Evolutionary conservation across 64 coral and sea anemone genomes (phyloP).

Genomic region (Montipora capricornis): DNA sequence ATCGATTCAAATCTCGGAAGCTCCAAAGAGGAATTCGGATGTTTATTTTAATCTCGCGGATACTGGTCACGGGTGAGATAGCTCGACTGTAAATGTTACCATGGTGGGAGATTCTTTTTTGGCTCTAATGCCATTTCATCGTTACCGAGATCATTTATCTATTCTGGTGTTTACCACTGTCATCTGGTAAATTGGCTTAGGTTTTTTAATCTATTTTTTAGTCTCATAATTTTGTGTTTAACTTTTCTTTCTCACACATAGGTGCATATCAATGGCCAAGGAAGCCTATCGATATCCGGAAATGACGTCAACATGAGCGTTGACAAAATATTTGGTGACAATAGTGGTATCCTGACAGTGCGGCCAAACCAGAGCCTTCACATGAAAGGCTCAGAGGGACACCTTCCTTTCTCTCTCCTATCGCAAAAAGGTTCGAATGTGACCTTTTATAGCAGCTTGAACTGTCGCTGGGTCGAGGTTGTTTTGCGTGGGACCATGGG

Average conservation of each 20-base stretch:
- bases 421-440: conserved; percentile 70
- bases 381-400: conserved; percentile 45
- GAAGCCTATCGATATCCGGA: conserved; percentile 73
- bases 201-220: background rate
- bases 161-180: no score
- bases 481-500: conserved; percentile 72
- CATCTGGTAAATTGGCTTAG: no score
- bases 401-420: conserved; percentile 85
- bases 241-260: background rate
- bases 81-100: no score
- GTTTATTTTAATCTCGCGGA: no score
- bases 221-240: background rate
- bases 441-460: conserved; percentile 59
- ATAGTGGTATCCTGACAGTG: conserved; percentile 75
- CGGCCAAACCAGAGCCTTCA: conserved; percentile 71
- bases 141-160: no score
- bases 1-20: no score
- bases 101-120: no score
- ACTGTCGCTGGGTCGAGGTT: conserved; percentile 84
- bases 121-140: no score
- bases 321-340: conserved; percentile 78
- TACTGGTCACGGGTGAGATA: no score
- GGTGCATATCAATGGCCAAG: conserved; percentile 77
- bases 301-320: conserved; percentile 50
- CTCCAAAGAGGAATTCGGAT: no score